Conservation (phyloP, 2,888 invertebrate species). For the Metacarcinus magister region DNA sequence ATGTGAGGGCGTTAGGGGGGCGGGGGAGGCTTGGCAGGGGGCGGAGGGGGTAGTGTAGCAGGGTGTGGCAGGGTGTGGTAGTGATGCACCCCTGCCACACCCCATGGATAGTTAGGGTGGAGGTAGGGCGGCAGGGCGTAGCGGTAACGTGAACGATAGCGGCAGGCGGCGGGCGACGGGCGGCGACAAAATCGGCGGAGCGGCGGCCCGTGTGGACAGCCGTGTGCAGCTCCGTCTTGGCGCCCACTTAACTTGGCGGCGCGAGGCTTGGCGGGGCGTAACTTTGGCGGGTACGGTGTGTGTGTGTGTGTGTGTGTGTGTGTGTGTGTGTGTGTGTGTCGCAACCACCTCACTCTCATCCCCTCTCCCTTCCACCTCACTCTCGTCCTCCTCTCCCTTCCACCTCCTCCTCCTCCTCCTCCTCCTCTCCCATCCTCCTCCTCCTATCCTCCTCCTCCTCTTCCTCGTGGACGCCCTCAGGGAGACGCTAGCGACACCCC, state of each 20-base stretch:
- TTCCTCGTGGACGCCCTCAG: background rate
- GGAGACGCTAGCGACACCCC: background rate
- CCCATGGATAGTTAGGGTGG: background rate
- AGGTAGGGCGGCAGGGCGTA: background rate
- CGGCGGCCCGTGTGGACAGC: slow-evolving; percentile 68
- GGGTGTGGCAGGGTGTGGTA: background rate
- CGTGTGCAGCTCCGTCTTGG: slow-evolving; percentile 65
- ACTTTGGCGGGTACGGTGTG: slow-evolving; percentile 75
- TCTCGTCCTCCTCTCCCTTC: slow-evolving; percentile 29
- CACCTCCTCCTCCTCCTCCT: background rate
- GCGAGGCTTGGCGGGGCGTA: slow-evolving; percentile 72
- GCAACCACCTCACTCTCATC: slow-evolving; percentile 16
- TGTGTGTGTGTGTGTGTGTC: slow-evolving; percentile 40
- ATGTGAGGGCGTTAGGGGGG: background rate
- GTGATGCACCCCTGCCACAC: background rate
- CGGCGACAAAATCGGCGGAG: slow-evolving; percentile 73
- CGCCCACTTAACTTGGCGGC: slow-evolving; percentile 75
- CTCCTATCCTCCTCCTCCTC: slow-evolving; percentile 8
- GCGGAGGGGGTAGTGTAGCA: background rate
- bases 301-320: slow-evolving; percentile 52
- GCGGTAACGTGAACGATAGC: slow-evolving; percentile 42
- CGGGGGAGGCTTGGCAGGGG: background rate
- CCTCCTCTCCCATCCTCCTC: background rate
- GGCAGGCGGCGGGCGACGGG: slow-evolving; percentile 37
- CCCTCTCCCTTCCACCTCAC: slow-evolving; percentile 3